Base-by-base conservation (phyloP, 2,113 vertebrate genomes). In the Anoplopoma fimbria region DNA sequence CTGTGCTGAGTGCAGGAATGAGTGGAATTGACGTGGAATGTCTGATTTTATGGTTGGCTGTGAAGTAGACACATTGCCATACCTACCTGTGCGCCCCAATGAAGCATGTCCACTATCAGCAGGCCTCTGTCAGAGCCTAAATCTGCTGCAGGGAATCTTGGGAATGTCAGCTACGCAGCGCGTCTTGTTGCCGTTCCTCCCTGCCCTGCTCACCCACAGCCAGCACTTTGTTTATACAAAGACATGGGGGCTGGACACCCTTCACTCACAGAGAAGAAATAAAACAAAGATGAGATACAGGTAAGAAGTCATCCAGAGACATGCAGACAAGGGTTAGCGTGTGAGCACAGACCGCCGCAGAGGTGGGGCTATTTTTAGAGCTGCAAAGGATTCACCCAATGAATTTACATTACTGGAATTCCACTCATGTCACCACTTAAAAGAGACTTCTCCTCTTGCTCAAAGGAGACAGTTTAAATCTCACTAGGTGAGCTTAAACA, bases 311-410 rank as follows among this genome's bases (percentile, higher is more conserved):
- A 82, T 79, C 87, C 69, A 34, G 53, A 89, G 89, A 88, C 85
- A 87, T 10, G 78, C 89, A 92, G 90, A 88, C 92, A 71, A 79
- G 88, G 90, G 89, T 80, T 93, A 88, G 93, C 92, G 91, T 94
- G 93, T 93, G 92, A 94, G 91, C 64, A 1, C 78, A 77, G 76
- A 86, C 73, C 45, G 77, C 69, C 64, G 47, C 86, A 74, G 85
- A 90, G 90, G 90, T 75, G 87, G 31, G 83, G 86, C 83, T 93
- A 92, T 93, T 93, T 91, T 89, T 90, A 90, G 90, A 90, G 69
- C 74, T 10, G 69, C n/a, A 23, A 31, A 84, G 91, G 89, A 91
- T 90, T 93, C 89, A 93, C 88, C 87, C 38, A 2, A 12, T 83
- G 85, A 81, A 89, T 91, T 91, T 83, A 89, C 88, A 91, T 91